Base-by-base conservation (phyloP, 2,888 invertebrate genomes). In the Nephrotoma flavescens region DNA sequence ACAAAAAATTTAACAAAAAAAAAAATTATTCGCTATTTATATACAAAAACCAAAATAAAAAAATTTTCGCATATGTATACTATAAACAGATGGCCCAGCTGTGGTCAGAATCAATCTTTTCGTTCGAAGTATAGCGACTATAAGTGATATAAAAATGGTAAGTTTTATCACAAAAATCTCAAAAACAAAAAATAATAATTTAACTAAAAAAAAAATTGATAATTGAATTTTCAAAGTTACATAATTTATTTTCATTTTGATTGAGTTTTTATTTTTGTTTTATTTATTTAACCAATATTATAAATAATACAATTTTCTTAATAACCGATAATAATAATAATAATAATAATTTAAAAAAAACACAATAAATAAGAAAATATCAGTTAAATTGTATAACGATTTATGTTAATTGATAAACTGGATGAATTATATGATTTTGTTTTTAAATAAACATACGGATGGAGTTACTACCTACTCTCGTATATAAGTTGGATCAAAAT, bases 61-160 rank as follows among this genome's bases (percentile, higher is more conserved):
- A 84, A 84, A 84, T 84, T 84, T 84, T 84, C 84, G 84, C 84
- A 41, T 84, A 84, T 84, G n/a, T 71, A 41, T 47, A 41, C 87
- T 87, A 88, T 91, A 91, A 91, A 93, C 94, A 97, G 97, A 97
- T 95, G 98, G 98, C 92, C 97, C 98, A 92, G 97, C 98, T 92
- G 95, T 97, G 94, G 98, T 98, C 93, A 96, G 95, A 94, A 97
- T 98, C 93, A 98, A 98, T 96, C 96, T 98, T 94, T 97, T 97
- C 95, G 97, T 98, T 93, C 94, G 98, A 94, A 97, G 96, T 95
- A 97, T 98, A 92, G 97, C 97, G 92, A 98, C 98, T 92, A 98
- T 98, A 94, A 98, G 98, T 95, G 98, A 98, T 95, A 98, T 97
- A 93, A 98, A 98, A 94, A 98, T 98, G 98, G 98, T 98, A 96